These are phyloP conservation scores for Pristionchus arcanus DNA, from an alignment of 2,888 invertebrate genomes.

Conservation along the genomic window DNA sequence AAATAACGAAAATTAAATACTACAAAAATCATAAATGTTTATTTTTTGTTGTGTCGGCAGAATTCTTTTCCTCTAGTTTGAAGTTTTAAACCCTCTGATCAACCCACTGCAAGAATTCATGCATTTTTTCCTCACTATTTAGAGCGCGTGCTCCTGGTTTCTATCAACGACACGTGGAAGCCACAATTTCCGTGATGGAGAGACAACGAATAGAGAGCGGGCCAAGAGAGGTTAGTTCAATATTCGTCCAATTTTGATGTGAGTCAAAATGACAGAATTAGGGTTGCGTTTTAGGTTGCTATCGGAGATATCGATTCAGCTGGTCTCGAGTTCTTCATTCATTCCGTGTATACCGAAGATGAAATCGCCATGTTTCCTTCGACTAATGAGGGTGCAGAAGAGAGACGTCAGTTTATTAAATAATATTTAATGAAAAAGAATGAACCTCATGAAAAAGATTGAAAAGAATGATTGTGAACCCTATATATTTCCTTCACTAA, in stretches of 20 bases:
- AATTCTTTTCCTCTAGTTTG: too few species aligned
- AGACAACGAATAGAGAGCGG: slow-evolving; percentile 57
- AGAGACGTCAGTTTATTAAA: slow-evolving; percentile 60
- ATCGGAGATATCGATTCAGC: slow-evolving; percentile 76
- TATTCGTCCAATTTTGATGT: too few species aligned
- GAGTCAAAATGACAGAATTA: not conserved
- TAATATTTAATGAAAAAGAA: not conserved
- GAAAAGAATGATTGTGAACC: too few species aligned
- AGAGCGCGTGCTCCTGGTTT: slow-evolving; percentile 74
- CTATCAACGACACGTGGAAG: slow-evolving; percentile 75
- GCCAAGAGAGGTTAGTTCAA: slow-evolving; percentile 63
- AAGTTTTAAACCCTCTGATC: too few species aligned
- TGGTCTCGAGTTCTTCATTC: slow-evolving; percentile 75
- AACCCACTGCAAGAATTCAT: too few species aligned
- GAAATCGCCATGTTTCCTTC: slow-evolving; percentile 69
- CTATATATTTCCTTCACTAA: too few species aligned
- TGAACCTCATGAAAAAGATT: too few species aligned
- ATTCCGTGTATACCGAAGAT: slow-evolving; percentile 77
- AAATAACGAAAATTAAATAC: not conserved
- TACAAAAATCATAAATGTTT: not conserved
- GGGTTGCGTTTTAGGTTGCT: slow-evolving; percentile 69
- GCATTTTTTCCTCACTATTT: not conserved
- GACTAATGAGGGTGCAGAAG: slow-evolving; percentile 58
- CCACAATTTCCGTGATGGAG: slow-evolving; percentile 71
- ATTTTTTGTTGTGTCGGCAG: too few species aligned